Percentiles rank a stretch among this genome's conserved stretches.
These are phyloP conservation scores for Trachelus stipa DNA, from an alignment of 2,888 invertebrate genomes.

Conservation along the genomic window DNA sequence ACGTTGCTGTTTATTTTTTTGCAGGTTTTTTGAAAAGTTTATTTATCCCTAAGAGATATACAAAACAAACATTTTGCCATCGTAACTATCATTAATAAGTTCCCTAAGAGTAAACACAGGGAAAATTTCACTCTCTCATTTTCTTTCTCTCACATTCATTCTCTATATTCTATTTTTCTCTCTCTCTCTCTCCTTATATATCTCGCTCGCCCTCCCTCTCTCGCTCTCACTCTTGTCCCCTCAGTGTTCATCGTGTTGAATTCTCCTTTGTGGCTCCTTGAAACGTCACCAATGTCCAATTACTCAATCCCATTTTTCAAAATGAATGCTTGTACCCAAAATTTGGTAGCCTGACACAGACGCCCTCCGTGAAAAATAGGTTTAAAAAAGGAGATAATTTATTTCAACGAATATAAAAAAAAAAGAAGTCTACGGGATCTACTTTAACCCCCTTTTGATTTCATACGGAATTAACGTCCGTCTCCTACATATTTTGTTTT, in stretches of 20 bases:
- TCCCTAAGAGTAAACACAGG: slow-evolving; percentile 71
- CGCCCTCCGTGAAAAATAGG: not conserved
- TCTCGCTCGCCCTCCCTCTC: not conserved
- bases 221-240: slow-evolving; percentile 19
- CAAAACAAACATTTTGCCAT: slow-evolving; percentile 73
- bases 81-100: slow-evolving; percentile 60
- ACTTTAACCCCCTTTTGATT: not conserved
- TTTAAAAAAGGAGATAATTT: not conserved
- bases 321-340: not conserved
- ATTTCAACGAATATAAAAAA: not conserved
- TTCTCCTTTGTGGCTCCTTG: slow-evolving; percentile 7
- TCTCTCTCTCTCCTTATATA: not conserved
- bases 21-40: slow-evolving; percentile 70
- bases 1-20: slow-evolving; percentile 19
- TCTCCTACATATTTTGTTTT: not conserved
- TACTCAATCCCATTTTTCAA: not conserved
- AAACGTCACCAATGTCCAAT: not conserved
- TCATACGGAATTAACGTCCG: not conserved
- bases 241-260: slow-evolving; percentile 37
- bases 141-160: slow-evolving; percentile 49
- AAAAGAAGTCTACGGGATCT: not conserved
- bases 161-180: slow-evolving; percentile 19
- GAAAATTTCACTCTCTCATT: slow-evolving; percentile 63
- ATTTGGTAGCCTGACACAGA: not conserved
- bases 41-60: slow-evolving; percentile 73